A percentile compares a stretch with the other conserved stretches of the same genome.
phyloP scores from a whole-genome alignment of 2,113 vertebrate genomes.

The Anas platyrhynchos region DNA sequence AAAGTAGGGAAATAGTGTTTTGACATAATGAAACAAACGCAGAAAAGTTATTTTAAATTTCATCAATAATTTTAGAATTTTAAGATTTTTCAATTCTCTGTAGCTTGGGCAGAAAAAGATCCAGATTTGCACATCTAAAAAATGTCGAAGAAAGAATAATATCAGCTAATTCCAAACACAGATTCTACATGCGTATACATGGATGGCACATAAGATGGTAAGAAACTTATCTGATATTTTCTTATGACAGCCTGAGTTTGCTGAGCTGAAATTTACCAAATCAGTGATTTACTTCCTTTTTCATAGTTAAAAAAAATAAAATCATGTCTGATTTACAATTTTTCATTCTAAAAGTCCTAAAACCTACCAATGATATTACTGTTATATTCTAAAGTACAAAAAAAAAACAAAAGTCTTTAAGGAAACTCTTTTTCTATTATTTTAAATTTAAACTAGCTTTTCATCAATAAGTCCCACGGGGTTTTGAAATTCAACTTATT shows the following conservation, averaged over 20 bases:
- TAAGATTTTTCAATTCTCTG: not conserved
- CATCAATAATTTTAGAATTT: not conserved
- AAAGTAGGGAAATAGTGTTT: not conserved
- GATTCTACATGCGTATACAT: not conserved
- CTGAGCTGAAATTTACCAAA: not conserved
- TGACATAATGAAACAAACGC: not conserved
- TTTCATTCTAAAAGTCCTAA: not conserved
- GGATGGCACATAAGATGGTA: rapidly evolving
- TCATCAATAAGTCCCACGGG: not conserved
- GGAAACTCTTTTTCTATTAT: not conserved
- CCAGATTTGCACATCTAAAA: not conserved
- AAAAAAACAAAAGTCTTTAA: not conserved
- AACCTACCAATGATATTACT: not conserved
- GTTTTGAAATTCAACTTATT: not conserved
- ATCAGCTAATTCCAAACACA: not conserved
- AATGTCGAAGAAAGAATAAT: not conserved
- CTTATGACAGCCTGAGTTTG: not conserved
- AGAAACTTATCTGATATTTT: not conserved
- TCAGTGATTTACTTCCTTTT: no score
- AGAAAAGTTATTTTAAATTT: not conserved
- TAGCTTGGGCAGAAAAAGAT: not conserved
- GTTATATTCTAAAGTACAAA: not conserved
- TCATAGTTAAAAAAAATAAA: not conserved
- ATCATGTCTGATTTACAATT: not conserved
- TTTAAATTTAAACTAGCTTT: not conserved